Base-by-base conservation (phyloP, 1,140 invertebrate genomes). In the Agrypnia vestita region DNA sequence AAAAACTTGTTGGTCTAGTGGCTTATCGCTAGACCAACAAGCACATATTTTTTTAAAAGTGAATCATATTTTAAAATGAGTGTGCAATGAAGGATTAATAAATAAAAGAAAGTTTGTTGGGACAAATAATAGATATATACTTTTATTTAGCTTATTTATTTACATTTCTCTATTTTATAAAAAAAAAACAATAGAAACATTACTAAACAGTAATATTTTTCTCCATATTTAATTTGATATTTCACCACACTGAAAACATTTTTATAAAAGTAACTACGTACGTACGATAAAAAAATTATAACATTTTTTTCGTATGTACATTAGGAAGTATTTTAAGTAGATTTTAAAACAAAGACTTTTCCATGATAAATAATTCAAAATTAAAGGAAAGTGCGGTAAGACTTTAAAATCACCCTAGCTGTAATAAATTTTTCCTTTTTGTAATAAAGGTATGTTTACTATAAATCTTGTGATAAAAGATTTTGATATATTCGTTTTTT, bases 121-220 rank as follows among this genome's bases (percentile, higher is more conserved):
- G 76, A 78, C 76, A 78, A 78, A 69, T 78, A 78, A 51, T 78
- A 35, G 25, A 35, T 35, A 55, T 74, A 78, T 78, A 78, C 69
- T 78, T 77, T 78, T 55, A 78, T 78, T 69, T 78, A 62, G 25
- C 76, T 78, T 78, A 78, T 78, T 78, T 78, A 78, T 78, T 78
- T 78, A 78, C 76, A 78, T 67, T 67, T 55, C 13, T 78, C 76
- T 78, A 78, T 51, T 69, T 67, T 67, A 49, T 76, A 19, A 25
- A 69, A 53, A 78, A 67, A 44, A 17, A 78, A 19, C 53, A 35
- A 35, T 35, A 51, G 11, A 76, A 64, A 76, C n/a, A 49, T 76
- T 62, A 76, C 74, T 10, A 11, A 21, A 17, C 11, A 8, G 47
- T 43, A 17, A 69, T 78, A 11, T 35, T 78, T 17, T 44, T 17